Conservation (phyloP, 2,888 invertebrate species). For the Lasioglossum leucozonium region DNA sequence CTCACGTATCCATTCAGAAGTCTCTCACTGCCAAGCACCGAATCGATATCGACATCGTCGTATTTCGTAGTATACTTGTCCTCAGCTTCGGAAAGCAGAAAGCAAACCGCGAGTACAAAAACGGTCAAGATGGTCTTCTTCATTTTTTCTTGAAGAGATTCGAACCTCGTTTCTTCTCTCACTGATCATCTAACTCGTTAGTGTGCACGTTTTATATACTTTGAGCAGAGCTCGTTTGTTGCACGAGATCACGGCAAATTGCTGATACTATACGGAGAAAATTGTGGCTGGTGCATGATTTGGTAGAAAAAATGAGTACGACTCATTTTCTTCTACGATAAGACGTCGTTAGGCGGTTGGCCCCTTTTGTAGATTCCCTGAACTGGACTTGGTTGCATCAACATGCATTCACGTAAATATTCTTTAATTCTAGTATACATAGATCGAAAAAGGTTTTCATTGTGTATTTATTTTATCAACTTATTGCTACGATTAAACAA, state of each 20-base stretch:
- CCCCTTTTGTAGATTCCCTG: not conserved
- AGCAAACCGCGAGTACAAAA: constrained; percentile 23
- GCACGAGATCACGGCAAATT: constrained; percentile 68
- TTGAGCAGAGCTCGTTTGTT: constrained; percentile 68
- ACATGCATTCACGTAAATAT: not conserved
- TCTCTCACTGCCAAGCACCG: constrained; percentile 88
- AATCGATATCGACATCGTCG: constrained; percentile 89
- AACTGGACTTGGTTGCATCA: not conserved
- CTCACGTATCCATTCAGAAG: constrained; percentile 88
- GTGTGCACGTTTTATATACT: constrained; percentile 59
- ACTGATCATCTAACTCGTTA: constrained; percentile 61
- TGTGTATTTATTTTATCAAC: not conserved
- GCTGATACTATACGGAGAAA: constrained; percentile 35
- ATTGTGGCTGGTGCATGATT: constrained; percentile 46
- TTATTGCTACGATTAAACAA: not conserved
- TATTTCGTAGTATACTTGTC: constrained; percentile 88
- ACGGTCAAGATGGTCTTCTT: constrained; percentile 33
- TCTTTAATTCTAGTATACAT: not conserved
- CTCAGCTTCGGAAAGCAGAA: constrained; percentile 40
- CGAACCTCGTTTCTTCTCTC: constrained; percentile 40
- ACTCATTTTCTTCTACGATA: constrained; percentile 32
- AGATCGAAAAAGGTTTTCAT: not conserved
- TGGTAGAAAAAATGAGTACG: constrained; percentile 33
- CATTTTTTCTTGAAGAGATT: constrained; percentile 50
- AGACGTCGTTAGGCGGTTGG: constrained; percentile 1